Conservation (phyloP, 2,888 invertebrate genomes). For the Gonocerus acuteangulatus region DNA sequence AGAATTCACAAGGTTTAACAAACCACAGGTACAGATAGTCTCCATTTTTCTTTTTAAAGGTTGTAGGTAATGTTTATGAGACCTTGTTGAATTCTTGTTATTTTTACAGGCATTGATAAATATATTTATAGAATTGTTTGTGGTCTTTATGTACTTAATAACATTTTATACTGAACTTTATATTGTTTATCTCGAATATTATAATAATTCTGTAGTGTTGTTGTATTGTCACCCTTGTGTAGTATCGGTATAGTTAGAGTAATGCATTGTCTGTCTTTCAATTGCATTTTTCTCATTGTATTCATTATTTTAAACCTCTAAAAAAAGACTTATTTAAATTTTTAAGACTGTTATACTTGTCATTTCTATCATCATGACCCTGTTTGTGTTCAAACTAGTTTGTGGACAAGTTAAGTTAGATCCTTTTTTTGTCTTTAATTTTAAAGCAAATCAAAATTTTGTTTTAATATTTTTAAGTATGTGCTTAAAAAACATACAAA, state of each 20-base stretch:
- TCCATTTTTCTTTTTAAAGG: too few species aligned
- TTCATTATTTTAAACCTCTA: background rate
- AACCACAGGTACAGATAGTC: too few species aligned
- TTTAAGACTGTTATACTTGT: constrained; percentile 14
- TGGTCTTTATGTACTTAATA: constrained; percentile 20
- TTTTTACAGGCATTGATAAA: background rate
- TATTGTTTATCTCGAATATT: constrained; percentile 14
- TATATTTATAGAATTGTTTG: constrained; percentile 13
- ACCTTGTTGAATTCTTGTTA: too few species aligned
- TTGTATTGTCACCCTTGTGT: constrained; percentile 10
- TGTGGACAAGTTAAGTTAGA: too few species aligned
- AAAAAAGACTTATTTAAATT: background rate
- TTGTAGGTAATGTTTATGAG: too few species aligned
- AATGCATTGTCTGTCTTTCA: constrained; percentile 21
- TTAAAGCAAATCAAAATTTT: too few species aligned
- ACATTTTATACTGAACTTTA: constrained; percentile 24
- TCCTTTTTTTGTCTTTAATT: too few species aligned
- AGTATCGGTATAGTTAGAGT: background rate
- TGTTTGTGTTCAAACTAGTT: too few species aligned
- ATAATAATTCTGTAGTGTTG: constrained; percentile 6
- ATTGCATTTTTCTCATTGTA: constrained; percentile 17
- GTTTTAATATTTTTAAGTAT: too few species aligned
- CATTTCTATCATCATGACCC: background rate
- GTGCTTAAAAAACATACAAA: too few species aligned
- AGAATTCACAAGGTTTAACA: too few species aligned